Evolutionary conservation across 2,797 vertebrate genomes (phyloP).

Genomic region (Coranthus polyacanthus): DNA sequence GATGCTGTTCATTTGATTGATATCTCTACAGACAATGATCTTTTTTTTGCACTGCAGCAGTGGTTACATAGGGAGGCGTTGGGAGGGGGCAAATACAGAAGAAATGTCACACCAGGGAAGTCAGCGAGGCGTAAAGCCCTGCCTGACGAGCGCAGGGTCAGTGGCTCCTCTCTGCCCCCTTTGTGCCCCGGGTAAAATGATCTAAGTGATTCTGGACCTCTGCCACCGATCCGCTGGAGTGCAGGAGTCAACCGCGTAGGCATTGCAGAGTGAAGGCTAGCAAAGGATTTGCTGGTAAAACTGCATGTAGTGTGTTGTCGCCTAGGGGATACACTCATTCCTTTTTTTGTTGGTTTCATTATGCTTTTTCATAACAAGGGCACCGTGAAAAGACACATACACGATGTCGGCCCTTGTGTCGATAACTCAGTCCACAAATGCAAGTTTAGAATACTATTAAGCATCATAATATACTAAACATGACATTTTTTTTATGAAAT

Average conservation of each 20-base stretch:
- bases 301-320: conserved; percentile 46
- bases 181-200: conserved; percentile 88
- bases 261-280: conserved; percentile 65
- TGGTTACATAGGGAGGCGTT: conserved; percentile 72
- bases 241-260: conserved; percentile 78
- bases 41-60: conserved; percentile 71
- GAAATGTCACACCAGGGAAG: conserved; percentile 87
- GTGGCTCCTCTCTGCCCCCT: conserved; percentile 83
- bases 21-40: conserved; percentile 84
- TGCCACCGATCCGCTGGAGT: conserved; percentile 82
- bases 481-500: conserved; percentile 3
- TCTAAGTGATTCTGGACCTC: conserved; percentile 89
- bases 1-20: conserved; percentile 87
- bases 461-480: not conserved
- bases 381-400: conserved; percentile 14
- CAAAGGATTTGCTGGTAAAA: conserved; percentile 67
- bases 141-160: conserved; percentile 78
- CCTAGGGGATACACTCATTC: conserved; percentile 47
- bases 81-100: conserved; percentile 79
- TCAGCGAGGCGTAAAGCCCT: conserved; percentile 84
- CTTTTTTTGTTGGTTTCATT: conserved; percentile 33
- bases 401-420: not conserved
- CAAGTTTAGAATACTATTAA: not conserved
- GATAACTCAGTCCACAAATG: conserved; percentile 3
- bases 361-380: conserved; percentile 18